phyloP scores from a whole-genome alignment of 2,888 invertebrate genomes.

The Eupithecia pulchellata region DNA sequence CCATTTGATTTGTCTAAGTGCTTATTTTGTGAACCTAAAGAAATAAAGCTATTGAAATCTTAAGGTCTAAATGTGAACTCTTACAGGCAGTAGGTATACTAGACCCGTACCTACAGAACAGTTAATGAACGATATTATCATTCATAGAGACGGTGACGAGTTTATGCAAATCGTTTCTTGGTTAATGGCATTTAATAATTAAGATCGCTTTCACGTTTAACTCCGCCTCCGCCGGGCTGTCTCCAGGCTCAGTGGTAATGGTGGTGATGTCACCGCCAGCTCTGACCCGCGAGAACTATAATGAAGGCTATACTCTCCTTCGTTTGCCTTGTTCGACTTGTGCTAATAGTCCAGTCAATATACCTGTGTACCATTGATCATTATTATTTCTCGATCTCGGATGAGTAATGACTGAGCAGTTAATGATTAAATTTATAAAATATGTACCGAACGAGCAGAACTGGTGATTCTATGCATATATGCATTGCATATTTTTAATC shows the following conservation, averaged over 20 bases:
- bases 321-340: neutral
- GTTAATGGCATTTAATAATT: constrained; percentile 12
- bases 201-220: neutral
- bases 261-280: neutral
- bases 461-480: too few species aligned
- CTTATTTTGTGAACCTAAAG: too few species aligned
- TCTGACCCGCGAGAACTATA: neutral
- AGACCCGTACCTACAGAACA: neutral
- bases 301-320: neutral
- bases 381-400: too few species aligned
- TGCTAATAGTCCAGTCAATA: too few species aligned
- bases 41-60: too few species aligned
- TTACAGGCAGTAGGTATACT: neutral
- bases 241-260: neutral
- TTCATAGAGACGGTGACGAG: constrained; percentile 1
- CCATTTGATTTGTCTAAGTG: too few species aligned
- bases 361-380: too few species aligned
- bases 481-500: too few species aligned
- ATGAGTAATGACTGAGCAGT: too few species aligned
- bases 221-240: neutral
- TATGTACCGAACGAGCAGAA: too few species aligned
- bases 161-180: constrained; percentile 1
- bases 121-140: constrained; percentile 5
- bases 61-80: too few species aligned
- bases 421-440: too few species aligned